phyloP scores from a whole-genome alignment of 1,140 invertebrate species.

The Cepaea nemoralis region DNA sequence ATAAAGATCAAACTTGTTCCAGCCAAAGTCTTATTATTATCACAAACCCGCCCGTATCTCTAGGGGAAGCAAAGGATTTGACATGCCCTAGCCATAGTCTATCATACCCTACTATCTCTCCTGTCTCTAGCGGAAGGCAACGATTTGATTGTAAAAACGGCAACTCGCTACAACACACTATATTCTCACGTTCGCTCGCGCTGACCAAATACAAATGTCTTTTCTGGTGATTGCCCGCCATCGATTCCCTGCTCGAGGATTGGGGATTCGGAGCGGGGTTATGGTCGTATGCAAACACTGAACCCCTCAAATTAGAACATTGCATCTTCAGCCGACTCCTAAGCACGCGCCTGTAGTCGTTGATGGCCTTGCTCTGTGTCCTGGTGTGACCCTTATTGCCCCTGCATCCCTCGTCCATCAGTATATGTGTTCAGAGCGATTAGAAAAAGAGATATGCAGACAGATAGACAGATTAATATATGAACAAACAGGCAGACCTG shows the following conservation, averaged over 20 bases:
- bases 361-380: background rate
- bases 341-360: background rate
- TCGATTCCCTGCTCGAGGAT: background rate
- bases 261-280: background rate
- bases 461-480: too few species aligned
- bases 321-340: background rate
- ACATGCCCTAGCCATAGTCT: too few species aligned
- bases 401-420: background rate
- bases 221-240: background rate
- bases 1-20: too few species aligned
- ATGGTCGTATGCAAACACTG: background rate
- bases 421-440: too few species aligned
- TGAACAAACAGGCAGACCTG: background rate
- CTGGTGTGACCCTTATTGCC: background rate
- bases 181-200: background rate
- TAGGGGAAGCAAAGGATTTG: too few species aligned
- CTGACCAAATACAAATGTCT: constrained; percentile 4
- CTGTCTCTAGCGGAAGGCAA: too few species aligned
- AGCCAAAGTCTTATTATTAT: too few species aligned
- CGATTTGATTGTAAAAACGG: background rate
- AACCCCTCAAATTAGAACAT: constrained; percentile 4
- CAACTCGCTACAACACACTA: background rate
- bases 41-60: too few species aligned
- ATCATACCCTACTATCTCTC: too few species aligned
- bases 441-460: too few species aligned